Evolutionary conservation across 2,888 invertebrate species (phyloP), one percentile per base, ranked within the genome.

Genomic region (Reticulitermes lucifugus): DNA sequence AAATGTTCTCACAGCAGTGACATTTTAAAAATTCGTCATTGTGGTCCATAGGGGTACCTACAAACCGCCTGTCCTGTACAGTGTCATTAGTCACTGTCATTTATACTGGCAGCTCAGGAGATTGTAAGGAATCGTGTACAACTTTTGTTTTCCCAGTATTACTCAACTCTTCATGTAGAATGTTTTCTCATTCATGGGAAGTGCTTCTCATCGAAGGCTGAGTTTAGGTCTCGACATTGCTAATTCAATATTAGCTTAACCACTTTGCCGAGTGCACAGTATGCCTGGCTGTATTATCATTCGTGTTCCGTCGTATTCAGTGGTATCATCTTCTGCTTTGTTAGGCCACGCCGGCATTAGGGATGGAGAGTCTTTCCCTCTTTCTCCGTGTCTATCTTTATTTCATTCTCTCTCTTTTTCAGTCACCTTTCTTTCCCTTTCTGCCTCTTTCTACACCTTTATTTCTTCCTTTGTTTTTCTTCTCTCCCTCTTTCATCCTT

Each of bases 201-300:
- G 35, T 21, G 21, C 35, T 73, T 21, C 73, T 73, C 41, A 35
- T 73, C 73, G 10, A 29, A 6, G 73, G 73, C 73, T 41, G 35
- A 41, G 21, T 73, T 73, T 73, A 35, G 41, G 41, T 29, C 41
- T 35, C 18, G 41, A 41, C 41, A 21, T 18, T 73, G 41, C 71
- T 71, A 41, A 73, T 41, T 29, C 73, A 73, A 41, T 73, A 73
- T 73, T 73, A 73, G 73, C 14, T 73, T 73, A 41, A 41, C 73
- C 41, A 73, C 35, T 73, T 35, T 0, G 35, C 21, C 9, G 73
- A 41, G 7, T 73, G 41, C 18, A 73, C 9, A 6, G 21, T 21
- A 41, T 18, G 41, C 10, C 25, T 65, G 25, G 12, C 1, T 41
- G 29, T 73, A 21, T 41, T 41, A 7, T 73, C 70, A 21, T 73